These are phyloP conservation scores for Allygus modestus DNA, from an alignment of 2,888 invertebrate genomes.

Conservation along the genomic window DNA sequence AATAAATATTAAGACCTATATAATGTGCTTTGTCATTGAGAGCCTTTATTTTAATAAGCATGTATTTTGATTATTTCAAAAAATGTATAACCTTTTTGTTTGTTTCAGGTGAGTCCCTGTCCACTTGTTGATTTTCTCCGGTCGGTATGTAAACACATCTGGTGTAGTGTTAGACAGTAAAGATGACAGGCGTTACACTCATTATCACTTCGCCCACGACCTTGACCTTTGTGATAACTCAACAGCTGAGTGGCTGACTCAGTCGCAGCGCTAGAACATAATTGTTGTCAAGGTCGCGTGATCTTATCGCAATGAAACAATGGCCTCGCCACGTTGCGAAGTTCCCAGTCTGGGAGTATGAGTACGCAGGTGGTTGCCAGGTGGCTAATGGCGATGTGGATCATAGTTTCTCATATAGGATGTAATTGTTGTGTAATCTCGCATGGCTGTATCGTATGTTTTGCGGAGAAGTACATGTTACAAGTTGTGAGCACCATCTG, in stretches of 20 bases:
- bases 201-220: too few relatives aligned
- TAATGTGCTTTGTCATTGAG: too few relatives aligned
- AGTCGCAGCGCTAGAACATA: background rate
- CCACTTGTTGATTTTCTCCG: background rate
- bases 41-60: too few relatives aligned
- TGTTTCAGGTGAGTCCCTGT: background rate
- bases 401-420: too few relatives aligned
- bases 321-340: conserved; percentile 19
- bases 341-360: background rate
- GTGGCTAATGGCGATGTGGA: too few relatives aligned
- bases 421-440: too few relatives aligned
- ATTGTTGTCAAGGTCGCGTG: conserved; percentile 13
- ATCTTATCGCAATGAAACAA: background rate
- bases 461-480: too few relatives aligned
- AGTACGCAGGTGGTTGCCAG: background rate
- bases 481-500: too few relatives aligned
- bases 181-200: too few relatives aligned
- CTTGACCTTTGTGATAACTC: background rate
- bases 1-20: too few relatives aligned
- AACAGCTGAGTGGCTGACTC: background rate
- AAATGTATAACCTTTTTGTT: background rate
- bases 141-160: background rate
- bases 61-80: background rate
- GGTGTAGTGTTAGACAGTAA: too few relatives aligned
- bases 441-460: too few relatives aligned